Base-by-base conservation (phyloP, 53 echinoderm and acorn worm genomes). In the Glandiceps talaboti region DNA sequence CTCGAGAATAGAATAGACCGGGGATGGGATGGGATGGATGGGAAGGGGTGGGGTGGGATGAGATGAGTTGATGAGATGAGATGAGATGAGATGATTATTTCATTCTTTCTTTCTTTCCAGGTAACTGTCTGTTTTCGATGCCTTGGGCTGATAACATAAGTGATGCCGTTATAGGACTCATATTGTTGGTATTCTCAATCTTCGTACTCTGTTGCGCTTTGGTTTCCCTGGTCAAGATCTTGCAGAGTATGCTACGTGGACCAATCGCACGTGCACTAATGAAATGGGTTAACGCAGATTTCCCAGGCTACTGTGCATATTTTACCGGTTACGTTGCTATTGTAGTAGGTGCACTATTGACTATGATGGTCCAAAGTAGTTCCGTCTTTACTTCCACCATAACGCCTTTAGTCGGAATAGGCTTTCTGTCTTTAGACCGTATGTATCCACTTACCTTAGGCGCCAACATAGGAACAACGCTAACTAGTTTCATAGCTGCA, bases 331-430 rank as follows among this genome's bases (percentile, higher is more conserved):
- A 78, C 32, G 26, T 78, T 1, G 32, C 79, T 6, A 78, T 78
- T 31, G 26, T 78, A 12, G n/a, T 78, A 12, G 79, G 79, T 1
- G 79, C 79, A 27, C 27, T 78, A 6, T 27, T 78, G 31, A 78
- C 79, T 6, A 32, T 78, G 26, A 31, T 78, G 6, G 79, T 78
- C 31, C 79, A 78, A 27, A 78, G 79, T 32, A 78, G 79, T 78
- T 78, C 79, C 27, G 79, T 78, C 25, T 78, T 78, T 26, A 78
- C 79, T 1, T 78, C 79, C 31, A 32, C 79, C 26, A 78, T 78
- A 28, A 78, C 79, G n/a, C 79, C 79, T 6, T 32, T 78, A 27
- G 79, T 78, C 32, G 79, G 79, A 28, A 78, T 78, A 32, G 79
- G 79, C 27, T 31, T 78, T 1, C 31, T 78, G 6, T 32, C 25